Conservation (phyloP, 2,888 invertebrate genomes). For the Cloeon dipterum region DNA sequence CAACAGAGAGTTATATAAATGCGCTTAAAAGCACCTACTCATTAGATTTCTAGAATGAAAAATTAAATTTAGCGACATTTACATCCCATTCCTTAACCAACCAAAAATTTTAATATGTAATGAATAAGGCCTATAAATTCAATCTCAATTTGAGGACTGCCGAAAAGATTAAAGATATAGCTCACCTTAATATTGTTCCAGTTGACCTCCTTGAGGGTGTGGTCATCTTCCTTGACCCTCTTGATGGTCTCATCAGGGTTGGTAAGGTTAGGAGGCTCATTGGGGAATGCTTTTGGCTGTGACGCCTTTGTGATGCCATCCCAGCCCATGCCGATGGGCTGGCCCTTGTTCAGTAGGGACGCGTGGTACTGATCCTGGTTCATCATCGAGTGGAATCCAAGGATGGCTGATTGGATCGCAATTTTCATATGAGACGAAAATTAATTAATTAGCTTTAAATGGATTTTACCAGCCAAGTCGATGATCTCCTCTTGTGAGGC, state of each 20-base stretch:
- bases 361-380: conserved; percentile 99
- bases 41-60: too few relatives aligned
- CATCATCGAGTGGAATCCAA: conserved; percentile 99
- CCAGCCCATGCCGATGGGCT: conserved; percentile 76
- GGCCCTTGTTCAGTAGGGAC: conserved; percentile 76
- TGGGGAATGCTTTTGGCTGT: conserved; percentile 71
- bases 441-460: conserved; percentile 3
- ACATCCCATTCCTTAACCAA: too few relatives aligned
- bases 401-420: conserved; percentile 44
- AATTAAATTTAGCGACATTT: too few relatives aligned
- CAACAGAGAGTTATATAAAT: too few relatives aligned
- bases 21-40: too few relatives aligned
- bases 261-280: conserved; percentile 91
- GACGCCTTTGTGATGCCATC: conserved; percentile 88
- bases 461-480: conserved; percentile 64
- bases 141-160: too few relatives aligned
- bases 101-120: too few relatives aligned
- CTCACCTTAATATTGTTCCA: conserved; percentile 97
- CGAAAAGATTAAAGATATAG: too few relatives aligned
- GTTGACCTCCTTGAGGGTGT: conserved; percentile 74
- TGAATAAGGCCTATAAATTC: too few relatives aligned
- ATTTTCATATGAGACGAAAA: too few relatives aligned
- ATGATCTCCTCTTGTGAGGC: conserved; percentile 94
- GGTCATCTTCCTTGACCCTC: conserved; percentile 73
- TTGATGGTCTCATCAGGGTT: conserved; percentile 84